Evolutionary conservation across 1,140 invertebrate species (phyloP), one percentile per base, ranked within the genome.

Genomic region (Drosophila repletoides): DNA sequence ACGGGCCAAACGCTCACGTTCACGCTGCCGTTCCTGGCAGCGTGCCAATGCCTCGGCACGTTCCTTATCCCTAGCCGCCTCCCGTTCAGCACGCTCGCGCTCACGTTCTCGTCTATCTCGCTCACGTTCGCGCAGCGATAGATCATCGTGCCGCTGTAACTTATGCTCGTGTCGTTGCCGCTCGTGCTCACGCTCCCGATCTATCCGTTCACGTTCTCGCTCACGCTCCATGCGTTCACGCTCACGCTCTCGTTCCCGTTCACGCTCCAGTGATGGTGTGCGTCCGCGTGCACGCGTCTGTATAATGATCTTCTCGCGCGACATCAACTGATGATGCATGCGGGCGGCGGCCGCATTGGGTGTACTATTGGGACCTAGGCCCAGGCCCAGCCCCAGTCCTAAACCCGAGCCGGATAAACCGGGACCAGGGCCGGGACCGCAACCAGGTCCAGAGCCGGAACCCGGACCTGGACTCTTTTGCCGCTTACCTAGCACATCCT

Each of bases 21-120:
- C 93, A 51, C 93, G 91, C 60, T 93, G 92, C 5, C 92, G 89
- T 58, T 93, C 92, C 71, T 93, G 92, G 60, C 92, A 91, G 22
- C 92, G 89, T 0, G 92, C 92, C 53, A 92, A 76, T 0, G 92
- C 92, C 60, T 93, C 92, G 88, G 94, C 91, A 71, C 92, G 88
- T 70, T 93, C 92, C 71, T 92, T 93, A 59, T 93, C 91, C 10
- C 92, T 74, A 1, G 91, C 91, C 0, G 92, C 91, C 66, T 92
- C 91, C 2, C 91, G 80, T 52, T 91, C 90, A 22, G 90, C 89
- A 28, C 91, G 76, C 17, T 91, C 87, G 17, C 90, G 61, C 5
- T 72, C 84, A 48, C 90, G 90, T 24, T 72, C 84, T 43, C 90
- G 90, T 6, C 90, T 86, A 59, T 91, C 93, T 40, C 93, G 91